These are phyloP conservation scores for Xyrichtys novacula DNA, from an alignment of 2,797 vertebrate genomes.

Conservation along the genomic window DNA sequence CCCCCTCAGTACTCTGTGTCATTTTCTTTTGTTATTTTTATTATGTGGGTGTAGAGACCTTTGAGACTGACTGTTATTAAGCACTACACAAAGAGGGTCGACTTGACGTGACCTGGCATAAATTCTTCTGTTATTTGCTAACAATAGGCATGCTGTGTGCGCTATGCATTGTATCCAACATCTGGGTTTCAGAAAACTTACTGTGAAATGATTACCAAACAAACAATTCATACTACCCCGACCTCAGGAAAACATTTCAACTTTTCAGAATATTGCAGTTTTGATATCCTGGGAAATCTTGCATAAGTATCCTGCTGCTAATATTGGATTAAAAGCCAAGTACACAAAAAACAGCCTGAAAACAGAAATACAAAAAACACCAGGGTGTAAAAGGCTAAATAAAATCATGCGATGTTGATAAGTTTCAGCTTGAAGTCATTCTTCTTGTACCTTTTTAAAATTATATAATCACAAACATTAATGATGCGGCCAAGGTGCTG, in stretches of 20 bases:
- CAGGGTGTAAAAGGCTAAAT: neutral
- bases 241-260: neutral
- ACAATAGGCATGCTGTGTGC: neutral
- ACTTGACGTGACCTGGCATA: constrained; percentile 30
- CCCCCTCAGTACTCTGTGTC: constrained; percentile 23
- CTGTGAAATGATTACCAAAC: constrained; percentile 1
- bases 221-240: neutral
- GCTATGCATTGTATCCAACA: constrained; percentile 6
- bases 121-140: constrained; percentile 25
- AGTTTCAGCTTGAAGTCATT: neutral
- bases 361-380: neutral
- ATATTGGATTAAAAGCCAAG: neutral
- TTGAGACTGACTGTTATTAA: constrained; percentile 37
- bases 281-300: neutral
- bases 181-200: neutral
- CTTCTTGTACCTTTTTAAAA: constrained; percentile 3
- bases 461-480: neutral
- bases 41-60: constrained; percentile 27
- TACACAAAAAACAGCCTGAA: neutral
- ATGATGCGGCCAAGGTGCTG: neutral
- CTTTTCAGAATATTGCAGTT: neutral
- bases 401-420: neutral
- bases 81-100: constrained; percentile 24
- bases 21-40: constrained; percentile 47
- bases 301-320: neutral